Conservation (phyloP, 2,113 vertebrate species). For the Maccullochella peelii region DNA sequence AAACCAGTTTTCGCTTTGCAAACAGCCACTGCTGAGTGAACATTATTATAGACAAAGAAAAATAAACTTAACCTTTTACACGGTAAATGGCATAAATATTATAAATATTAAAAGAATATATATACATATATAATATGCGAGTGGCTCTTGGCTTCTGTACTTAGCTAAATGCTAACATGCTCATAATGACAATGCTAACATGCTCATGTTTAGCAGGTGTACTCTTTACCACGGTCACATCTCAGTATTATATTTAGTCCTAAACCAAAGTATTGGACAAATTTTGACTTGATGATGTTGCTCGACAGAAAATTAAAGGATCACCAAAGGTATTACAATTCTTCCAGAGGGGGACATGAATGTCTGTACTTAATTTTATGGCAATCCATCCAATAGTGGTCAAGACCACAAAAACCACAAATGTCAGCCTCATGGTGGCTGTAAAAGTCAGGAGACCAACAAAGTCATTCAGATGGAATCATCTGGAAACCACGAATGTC, state of each 20-base stretch:
- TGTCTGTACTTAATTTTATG: background rate
- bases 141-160: background rate
- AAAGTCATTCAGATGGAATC: background rate
- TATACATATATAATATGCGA: background rate
- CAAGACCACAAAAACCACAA: background rate
- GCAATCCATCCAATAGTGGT: background rate
- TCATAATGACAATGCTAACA: background rate
- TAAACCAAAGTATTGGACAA: too few relatives aligned
- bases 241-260: too few relatives aligned
- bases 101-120: background rate
- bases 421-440: background rate
- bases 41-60: constrained; percentile 35
- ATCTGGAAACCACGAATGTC: background rate
- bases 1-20: constrained; percentile 40
- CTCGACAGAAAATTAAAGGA: background rate
- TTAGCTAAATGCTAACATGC: background rate
- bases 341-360: background rate
- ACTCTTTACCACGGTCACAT: background rate
- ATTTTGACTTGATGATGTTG: too few relatives aligned
- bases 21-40: constrained; percentile 52
- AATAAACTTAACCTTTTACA: constrained; percentile 1
- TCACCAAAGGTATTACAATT: background rate
- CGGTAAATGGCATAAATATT: background rate
- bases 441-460: background rate
- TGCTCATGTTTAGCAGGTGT: background rate